These are phyloP conservation scores for Papilio elwesi DNA, from an alignment of 2,888 invertebrate species.

Conservation along the genomic window DNA sequence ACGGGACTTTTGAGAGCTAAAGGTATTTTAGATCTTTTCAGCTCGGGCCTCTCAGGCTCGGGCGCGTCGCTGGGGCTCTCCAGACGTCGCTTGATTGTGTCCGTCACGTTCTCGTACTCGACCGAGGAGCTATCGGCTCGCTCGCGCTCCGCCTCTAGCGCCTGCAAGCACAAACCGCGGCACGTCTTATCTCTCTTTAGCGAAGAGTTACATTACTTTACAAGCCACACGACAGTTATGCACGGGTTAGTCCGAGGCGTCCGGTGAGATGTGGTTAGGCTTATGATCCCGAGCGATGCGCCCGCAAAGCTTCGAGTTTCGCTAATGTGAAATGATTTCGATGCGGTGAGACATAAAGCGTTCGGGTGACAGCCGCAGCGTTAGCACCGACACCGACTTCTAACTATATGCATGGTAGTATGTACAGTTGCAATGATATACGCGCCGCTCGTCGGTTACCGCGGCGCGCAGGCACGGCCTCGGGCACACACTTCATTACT, in stretches of 20 bases:
- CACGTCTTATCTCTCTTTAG: conserved; percentile 43
- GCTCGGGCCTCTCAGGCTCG: conserved; percentile 66
- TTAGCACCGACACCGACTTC: conserved; percentile 55
- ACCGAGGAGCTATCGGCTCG: conserved; percentile 45
- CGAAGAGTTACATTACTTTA: conserved; percentile 43
- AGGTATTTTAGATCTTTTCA: conserved; percentile 77
- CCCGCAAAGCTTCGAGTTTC: conserved; percentile 53
- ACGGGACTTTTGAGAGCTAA: conserved; percentile 72
- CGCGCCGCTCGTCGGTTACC: neutral
- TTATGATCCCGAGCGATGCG: conserved; percentile 54
- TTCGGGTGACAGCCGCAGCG: conserved; percentile 55
- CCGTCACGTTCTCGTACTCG: conserved; percentile 85
- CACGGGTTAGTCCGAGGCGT: conserved; percentile 53
- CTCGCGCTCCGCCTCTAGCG: conserved; percentile 50
- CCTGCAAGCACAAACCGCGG: conserved; percentile 69
- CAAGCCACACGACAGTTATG: conserved; percentile 51
- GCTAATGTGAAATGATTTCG: conserved; percentile 51
- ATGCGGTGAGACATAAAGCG: conserved; percentile 59
- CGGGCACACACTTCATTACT: neutral
- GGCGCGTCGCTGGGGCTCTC: conserved; percentile 76
- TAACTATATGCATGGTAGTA: conserved; percentile 48
- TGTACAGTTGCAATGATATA: conserved; percentile 32
- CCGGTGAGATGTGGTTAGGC: conserved; percentile 56
- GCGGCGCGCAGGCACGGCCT: conserved; percentile 35
- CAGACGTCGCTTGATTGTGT: conserved; percentile 85